These are phyloP conservation scores for Sparidentex hasta DNA, from an alignment of 2,797 vertebrate species.

Conservation along the genomic window DNA sequence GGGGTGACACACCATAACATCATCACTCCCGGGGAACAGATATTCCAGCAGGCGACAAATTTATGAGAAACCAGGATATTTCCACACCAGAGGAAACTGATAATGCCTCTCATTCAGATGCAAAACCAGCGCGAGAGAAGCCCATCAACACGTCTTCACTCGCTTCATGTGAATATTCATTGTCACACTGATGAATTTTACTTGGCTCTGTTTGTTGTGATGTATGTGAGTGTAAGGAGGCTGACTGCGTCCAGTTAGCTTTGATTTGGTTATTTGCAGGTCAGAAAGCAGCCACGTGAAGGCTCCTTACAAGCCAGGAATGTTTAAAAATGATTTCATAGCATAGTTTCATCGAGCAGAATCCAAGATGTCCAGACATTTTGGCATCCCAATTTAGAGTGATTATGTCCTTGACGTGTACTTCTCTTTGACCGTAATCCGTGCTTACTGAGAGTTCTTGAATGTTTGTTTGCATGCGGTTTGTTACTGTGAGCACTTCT, in stretches of 20 bases:
- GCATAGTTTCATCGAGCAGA: neutral
- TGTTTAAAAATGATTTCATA: neutral
- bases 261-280: conserved; percentile 21
- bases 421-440: conserved; percentile 19
- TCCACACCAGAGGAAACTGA: conserved; percentile 47
- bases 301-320: neutral
- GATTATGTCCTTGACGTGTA: neutral
- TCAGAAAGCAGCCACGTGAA: conserved; percentile 11
- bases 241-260: conserved; percentile 7
- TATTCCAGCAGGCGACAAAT: conserved; percentile 42
- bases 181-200: conserved; percentile 25
- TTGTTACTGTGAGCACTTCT: conserved; percentile 34
- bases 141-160: conserved; percentile 48
- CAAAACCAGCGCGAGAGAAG: conserved; percentile 33
- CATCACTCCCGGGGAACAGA: conserved; percentile 30
- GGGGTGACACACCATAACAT: conserved; percentile 56
- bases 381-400: neutral
- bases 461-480: conserved; percentile 12
- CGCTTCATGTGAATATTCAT: conserved; percentile 21
- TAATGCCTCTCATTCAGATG: conserved; percentile 45
- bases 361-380: neutral
- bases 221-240: conserved; percentile 8
- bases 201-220: conserved; percentile 17
- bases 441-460: neutral
- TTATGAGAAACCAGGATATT: conserved; percentile 76